Conservation (phyloP, 2,113 vertebrate genomes). For the Rhinopomastus cyanomelas region DNA sequence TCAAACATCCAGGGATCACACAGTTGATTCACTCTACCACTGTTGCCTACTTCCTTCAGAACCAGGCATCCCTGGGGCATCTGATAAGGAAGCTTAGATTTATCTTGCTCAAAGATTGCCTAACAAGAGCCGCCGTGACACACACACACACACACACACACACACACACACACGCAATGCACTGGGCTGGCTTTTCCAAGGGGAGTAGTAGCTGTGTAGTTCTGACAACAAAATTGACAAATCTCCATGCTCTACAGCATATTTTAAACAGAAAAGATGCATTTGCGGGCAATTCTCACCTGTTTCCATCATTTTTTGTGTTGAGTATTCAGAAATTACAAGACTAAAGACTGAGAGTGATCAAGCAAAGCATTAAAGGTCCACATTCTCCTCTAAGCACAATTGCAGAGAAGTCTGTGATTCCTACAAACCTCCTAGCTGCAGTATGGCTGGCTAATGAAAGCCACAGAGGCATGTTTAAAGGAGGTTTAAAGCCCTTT, state of each 20-base stretch:
- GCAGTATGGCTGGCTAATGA: background rate
- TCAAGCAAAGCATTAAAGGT: background rate
- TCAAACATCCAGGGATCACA: background rate
- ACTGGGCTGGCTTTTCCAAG: background rate
- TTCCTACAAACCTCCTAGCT: background rate
- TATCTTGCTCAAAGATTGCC: background rate
- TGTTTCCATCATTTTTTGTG: background rate
- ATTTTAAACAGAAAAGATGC: background rate
- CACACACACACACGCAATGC: background rate
- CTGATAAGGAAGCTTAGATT: conserved; percentile 7
- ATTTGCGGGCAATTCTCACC: background rate
- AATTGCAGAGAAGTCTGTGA: background rate
- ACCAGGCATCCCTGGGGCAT: background rate
- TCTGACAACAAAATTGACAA: background rate
- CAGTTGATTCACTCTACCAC: background rate
- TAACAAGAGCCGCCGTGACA: background rate
- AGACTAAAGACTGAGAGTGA: background rate
- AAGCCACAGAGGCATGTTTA: background rate
- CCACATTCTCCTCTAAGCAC: background rate
- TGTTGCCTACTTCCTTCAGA: background rate
- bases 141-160: background rate
- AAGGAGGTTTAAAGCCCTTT: background rate
- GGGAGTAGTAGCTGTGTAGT: background rate
- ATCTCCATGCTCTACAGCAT: background rate
- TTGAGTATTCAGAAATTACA: background rate